Conservation (phyloP, 2,797 vertebrate species). For the Remorina albescens region DNA sequence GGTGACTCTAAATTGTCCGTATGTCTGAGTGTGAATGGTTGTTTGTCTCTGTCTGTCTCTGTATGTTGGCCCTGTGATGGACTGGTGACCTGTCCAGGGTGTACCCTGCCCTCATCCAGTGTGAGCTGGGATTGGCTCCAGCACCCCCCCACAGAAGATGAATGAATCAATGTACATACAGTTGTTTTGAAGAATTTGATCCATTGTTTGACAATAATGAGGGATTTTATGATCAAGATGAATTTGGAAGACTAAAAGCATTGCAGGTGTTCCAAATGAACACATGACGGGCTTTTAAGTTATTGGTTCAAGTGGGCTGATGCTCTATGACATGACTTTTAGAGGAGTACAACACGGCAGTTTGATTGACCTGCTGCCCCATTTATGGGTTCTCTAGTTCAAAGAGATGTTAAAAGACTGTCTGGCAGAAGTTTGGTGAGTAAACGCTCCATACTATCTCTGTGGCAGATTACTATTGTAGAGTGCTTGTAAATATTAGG, state of each 20-base stretch:
- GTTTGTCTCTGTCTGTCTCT: no score
- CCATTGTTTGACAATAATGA: background rate
- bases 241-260: background rate
- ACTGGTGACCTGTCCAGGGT: no score
- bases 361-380: conserved; percentile 5
- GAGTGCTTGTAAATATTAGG: background rate
- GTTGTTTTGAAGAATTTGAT: background rate
- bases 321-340: background rate
- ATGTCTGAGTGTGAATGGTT: no score
- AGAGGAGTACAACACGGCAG: conserved; percentile 1
- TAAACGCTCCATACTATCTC: background rate
- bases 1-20: no score
- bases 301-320: background rate
- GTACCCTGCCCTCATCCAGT: no score
- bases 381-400: background rate
- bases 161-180: no score
- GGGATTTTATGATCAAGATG: background rate
- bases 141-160: no score
- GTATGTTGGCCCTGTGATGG: no score
- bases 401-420: conserved; percentile 6
- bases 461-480: background rate
- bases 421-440: conserved; percentile 1
- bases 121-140: no score
- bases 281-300: background rate
- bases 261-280: background rate